phyloP scores from a whole-genome alignment of 2,888 invertebrate species.

The Thalpophila matura region DNA sequence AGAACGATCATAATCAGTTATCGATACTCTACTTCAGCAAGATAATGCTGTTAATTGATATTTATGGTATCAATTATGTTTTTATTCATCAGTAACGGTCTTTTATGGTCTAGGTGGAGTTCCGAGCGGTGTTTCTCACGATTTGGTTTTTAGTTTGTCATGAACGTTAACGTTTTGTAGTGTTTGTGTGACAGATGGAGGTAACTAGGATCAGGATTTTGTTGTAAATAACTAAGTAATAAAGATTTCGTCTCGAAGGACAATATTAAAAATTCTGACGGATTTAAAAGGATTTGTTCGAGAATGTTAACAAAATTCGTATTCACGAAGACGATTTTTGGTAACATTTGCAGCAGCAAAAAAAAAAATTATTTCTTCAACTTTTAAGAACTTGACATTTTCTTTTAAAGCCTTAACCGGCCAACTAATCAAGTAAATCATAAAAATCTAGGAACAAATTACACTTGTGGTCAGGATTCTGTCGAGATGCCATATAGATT shows the following conservation, averaged over 20 bases:
- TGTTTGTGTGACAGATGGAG: neutral
- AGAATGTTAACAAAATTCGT: too few relatives aligned
- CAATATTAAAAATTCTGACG: neutral
- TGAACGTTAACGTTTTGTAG: neutral
- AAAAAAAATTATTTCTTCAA: too few relatives aligned
- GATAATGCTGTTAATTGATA: constrained; percentile 39
- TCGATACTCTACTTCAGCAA: constrained; percentile 39
- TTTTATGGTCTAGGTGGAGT: constrained; percentile 34
- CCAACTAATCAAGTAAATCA: neutral
- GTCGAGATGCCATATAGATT: constrained; percentile 21
- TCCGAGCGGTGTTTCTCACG: constrained; percentile 26
- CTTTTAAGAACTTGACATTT: too few relatives aligned
- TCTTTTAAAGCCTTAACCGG: neutral
- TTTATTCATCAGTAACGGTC: constrained; percentile 25
- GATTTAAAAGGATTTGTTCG: too few relatives aligned
- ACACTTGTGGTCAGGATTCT: constrained; percentile 10
- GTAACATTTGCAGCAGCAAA: too few relatives aligned
- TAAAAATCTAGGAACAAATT: constrained; percentile 31
- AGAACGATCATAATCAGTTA: constrained; percentile 32
- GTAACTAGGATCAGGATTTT: neutral
- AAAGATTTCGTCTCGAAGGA: neutral
- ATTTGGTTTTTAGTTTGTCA: constrained; percentile 8
- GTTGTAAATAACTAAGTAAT: neutral
- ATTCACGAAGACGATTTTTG: too few relatives aligned
- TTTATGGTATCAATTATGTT: constrained; percentile 44